Base-by-base conservation (phyloP, 2,888 invertebrate species). In the Drosophila formosana region DNA sequence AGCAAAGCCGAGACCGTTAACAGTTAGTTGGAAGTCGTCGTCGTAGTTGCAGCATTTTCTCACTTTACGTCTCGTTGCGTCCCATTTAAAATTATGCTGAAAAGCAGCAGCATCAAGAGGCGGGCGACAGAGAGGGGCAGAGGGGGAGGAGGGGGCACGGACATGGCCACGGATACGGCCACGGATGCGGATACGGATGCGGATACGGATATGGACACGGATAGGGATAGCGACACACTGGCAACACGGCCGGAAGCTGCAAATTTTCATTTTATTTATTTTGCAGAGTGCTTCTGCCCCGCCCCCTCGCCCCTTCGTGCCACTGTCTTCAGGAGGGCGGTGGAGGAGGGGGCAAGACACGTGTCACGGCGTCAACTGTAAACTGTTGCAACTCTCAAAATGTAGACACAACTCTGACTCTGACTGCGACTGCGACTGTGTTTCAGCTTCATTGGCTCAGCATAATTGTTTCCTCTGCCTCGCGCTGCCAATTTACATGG, bases 21-120 rank as follows among this genome's bases (percentile, higher is more conserved):
- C 82, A 83, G 87, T 88, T 82, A 88, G 87, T 83, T 82, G 72
- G 72, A 4, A 39, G 39, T 39, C 39, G 13, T 13, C 1, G 60
- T 60, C 67, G 61, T 45, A 56, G 60, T 60, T 77, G 81, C 87
- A 84, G 89, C 72, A 18, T 18, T 75, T 89, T 87, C 89, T 72
- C 89, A 84, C 83, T 87, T 83, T 87, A 87, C 83, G 83, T 89
- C 85, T 89, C 83, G 83, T 87, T 83, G 89, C 83, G 89, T 89
- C 79, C 89, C 83, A 83, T 83, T 83, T 87, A 89, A 83, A 83
- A 83, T 83, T 87, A 83, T 83, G 88, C 72, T 84, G 89, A 43
- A 50, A 64, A 41, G 43, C 52, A 58, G 41, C 4, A 30, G 18
- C 18, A 18, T 1, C 18, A 18, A 18, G 18, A 18, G 18, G 18